A percentile compares a stretch with the other conserved stretches of the same genome.
These are phyloP conservation scores for Drosophila orosa DNA, from an alignment of 1,140 invertebrate species.

Conservation along the genomic window DNA sequence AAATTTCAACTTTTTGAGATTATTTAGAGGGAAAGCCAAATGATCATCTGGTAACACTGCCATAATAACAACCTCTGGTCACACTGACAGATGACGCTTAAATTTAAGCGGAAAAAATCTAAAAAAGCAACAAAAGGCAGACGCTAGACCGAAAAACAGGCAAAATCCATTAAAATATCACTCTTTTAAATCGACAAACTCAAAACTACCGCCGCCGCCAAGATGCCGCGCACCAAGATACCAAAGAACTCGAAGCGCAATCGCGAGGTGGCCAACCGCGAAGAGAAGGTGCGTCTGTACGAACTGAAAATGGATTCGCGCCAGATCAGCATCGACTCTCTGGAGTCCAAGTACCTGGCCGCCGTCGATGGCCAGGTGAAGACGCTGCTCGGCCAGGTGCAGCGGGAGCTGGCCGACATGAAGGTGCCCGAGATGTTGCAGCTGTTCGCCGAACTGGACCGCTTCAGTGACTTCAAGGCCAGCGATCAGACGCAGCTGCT, in stretches of 20 bases:
- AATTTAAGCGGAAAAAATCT: slow-evolving; percentile 67
- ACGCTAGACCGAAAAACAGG: slow-evolving; percentile 12
- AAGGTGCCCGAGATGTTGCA: slow-evolving; percentile 56
- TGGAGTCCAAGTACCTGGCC: slow-evolving; percentile 44
- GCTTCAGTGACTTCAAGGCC: slow-evolving; percentile 60
- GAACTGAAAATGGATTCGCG: slow-evolving; percentile 70
- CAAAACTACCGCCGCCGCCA: slow-evolving; percentile 1
- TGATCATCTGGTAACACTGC: no score
- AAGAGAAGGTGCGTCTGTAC: slow-evolving; percentile 74
- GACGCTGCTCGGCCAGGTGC: slow-evolving; percentile 32
- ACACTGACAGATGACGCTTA: slow-evolving; percentile 25
- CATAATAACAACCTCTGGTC: slow-evolving; percentile 4
- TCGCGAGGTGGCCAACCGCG: slow-evolving; percentile 72
- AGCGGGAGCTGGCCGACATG: slow-evolving; percentile 62
- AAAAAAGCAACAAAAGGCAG: slow-evolving; percentile 40
- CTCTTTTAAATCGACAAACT: neutral
- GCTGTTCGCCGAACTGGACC: slow-evolving; percentile 36
- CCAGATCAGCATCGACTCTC: slow-evolving; percentile 53
- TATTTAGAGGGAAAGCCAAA: no score
- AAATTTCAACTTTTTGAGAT: no score
- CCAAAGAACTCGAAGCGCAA: slow-evolving; percentile 79
- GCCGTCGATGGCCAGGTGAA: slow-evolving; percentile 47
- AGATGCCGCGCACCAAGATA: slow-evolving; percentile 81
- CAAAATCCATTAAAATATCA: neutral
- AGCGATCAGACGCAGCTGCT: slow-evolving; percentile 66